Conservation (phyloP, 2,888 invertebrate genomes). For the Myopa tessellatipennis region DNA sequence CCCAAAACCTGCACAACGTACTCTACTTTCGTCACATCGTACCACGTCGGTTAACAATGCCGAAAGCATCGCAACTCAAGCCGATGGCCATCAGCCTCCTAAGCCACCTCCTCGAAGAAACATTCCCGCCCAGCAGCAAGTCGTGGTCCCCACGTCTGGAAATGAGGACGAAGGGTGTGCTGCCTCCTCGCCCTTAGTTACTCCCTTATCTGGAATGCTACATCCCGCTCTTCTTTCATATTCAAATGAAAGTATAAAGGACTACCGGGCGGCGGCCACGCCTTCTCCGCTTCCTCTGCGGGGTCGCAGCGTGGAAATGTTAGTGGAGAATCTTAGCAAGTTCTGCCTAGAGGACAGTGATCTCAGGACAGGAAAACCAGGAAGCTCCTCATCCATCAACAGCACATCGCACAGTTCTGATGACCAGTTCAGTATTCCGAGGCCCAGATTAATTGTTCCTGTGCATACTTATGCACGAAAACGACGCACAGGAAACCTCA, state of each 20-base stretch:
- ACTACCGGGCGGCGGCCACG: slow-evolving; percentile 37
- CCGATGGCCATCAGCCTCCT: slow-evolving; percentile 40
- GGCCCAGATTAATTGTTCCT: slow-evolving; percentile 87
- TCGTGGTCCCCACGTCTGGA: neutral
- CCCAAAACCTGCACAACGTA: slow-evolving; percentile 53
- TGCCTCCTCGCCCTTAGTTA: neutral
- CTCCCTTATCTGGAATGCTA: neutral
- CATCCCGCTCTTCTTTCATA: neutral
- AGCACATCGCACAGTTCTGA: slow-evolving; percentile 64
- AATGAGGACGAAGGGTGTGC: neutral
- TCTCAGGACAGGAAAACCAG: slow-evolving; percentile 46
- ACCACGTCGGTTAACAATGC: slow-evolving; percentile 57
- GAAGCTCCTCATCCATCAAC: slow-evolving; percentile 53
- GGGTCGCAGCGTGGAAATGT: slow-evolving; percentile 9
- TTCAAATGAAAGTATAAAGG: slow-evolving; percentile 17
- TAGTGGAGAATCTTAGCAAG: slow-evolving; percentile 13
- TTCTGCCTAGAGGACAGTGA: slow-evolving; percentile 44
- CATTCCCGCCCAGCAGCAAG: slow-evolving; percentile 13
- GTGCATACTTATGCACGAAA: slow-evolving; percentile 88
- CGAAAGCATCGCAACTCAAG: slow-evolving; percentile 19
- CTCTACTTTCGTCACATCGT: slow-evolving; percentile 55
- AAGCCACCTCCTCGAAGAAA: slow-evolving; percentile 48
- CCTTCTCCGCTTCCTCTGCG: slow-evolving; percentile 43
- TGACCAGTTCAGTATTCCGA: slow-evolving; percentile 83
- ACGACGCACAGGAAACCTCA: slow-evolving; percentile 80